A percentile compares a stretch with the other conserved stretches of the same genome.
These are phyloP conservation scores for Ramphastos sulfuratus DNA, from an alignment of 2,113 vertebrate genomes.

Conservation along the genomic window DNA sequence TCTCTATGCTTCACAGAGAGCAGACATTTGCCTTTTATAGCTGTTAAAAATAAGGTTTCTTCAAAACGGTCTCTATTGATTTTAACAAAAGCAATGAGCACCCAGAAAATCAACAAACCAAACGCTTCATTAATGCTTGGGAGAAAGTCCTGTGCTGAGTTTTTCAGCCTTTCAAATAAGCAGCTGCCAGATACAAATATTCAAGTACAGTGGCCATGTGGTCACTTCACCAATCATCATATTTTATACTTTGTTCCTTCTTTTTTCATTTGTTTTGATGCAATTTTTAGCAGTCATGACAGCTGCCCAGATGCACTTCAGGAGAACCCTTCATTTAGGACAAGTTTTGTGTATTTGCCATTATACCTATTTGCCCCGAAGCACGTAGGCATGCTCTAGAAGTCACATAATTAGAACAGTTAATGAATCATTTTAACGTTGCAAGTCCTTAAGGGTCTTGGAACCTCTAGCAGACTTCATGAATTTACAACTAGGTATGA, in stretches of 20 bases:
- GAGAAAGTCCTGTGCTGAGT: background rate
- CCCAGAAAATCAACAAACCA: background rate
- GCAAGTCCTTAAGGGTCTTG: constrained; percentile 3
- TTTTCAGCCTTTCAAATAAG: background rate
- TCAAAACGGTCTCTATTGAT: background rate
- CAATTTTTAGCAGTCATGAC: background rate
- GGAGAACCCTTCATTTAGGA: background rate
- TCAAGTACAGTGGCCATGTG: too few species aligned
- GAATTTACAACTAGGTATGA: background rate
- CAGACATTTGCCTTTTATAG: background rate
- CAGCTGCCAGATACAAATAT: background rate
- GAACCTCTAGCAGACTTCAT: background rate
- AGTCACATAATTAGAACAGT: constrained; percentile 27
- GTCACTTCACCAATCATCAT: background rate
- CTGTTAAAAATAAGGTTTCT: background rate
- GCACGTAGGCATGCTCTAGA: background rate
- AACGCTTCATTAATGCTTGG: background rate
- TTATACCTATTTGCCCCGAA: background rate
- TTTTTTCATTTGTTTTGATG: too few species aligned
- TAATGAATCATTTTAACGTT: constrained; percentile 39
- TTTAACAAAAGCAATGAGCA: background rate
- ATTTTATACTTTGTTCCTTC: background rate
- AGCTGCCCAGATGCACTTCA: background rate
- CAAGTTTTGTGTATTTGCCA: background rate
- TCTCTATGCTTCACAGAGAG: background rate